phyloP scores from a whole-genome alignment of 92 coral and sea anemone genomes.

The Chrysogorgia sp. region DNA sequence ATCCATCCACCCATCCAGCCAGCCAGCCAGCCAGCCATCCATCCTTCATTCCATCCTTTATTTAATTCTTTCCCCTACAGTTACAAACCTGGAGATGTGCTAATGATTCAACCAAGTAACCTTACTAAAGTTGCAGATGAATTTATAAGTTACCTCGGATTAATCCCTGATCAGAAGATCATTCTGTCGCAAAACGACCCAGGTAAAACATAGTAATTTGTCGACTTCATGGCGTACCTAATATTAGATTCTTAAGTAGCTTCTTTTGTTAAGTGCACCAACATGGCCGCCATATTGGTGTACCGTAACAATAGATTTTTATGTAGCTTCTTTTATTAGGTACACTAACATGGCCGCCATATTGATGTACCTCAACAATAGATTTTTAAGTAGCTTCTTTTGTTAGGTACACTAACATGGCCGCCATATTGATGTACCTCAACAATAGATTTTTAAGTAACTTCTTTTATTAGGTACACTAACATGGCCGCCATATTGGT shows the following conservation, averaged over 20 bases:
- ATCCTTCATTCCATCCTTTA: conserved; percentile 24
- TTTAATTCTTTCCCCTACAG: conserved; percentile 39
- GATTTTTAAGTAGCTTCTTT: too few species aligned
- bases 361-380: too few species aligned
- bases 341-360: too few species aligned
- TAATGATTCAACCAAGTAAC: conserved; percentile 92
- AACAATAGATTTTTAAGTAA: too few species aligned
- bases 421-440: too few species aligned
- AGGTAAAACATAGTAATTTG: conserved; percentile 38
- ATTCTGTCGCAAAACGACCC: conserved; percentile 77
- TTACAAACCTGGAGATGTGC: conserved; percentile 86
- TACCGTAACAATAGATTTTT: too few species aligned
- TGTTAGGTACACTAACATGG: too few species aligned
- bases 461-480: too few species aligned
- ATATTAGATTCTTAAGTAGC: neutral
- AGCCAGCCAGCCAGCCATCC: neutral
- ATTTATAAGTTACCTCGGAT: conserved; percentile 71
- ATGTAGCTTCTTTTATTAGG: too few species aligned
- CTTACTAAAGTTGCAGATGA: conserved; percentile 79
- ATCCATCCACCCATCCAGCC: neutral
- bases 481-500: too few species aligned
- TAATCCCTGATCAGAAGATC: conserved; percentile 66
- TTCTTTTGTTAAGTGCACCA: too few species aligned
- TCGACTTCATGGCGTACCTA: neutral
- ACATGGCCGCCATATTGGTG: too few species aligned